Percentiles rank a stretch among this genome's conserved stretches.
Conservation (phyloP, 2,113 vertebrate genomes). For the Laticauda colubrina region DNA sequence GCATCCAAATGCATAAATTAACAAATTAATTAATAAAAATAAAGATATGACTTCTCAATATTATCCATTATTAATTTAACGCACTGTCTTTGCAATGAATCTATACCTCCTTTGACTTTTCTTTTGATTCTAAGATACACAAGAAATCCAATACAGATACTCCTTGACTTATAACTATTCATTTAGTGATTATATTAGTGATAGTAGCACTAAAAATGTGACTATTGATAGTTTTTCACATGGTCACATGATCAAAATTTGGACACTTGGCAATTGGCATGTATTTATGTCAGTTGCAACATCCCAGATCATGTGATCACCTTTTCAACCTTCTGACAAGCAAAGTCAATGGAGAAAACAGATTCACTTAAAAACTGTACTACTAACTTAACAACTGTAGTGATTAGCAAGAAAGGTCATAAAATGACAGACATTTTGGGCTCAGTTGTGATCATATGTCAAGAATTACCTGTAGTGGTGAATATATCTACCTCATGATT, state of each 20-base stretch:
- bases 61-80: neutral
- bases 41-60: neutral
- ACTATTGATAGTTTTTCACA: neutral
- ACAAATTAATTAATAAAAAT: too few relatives aligned
- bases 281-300: neutral
- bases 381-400: neutral
- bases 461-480: neutral
- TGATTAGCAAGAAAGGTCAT: neutral
- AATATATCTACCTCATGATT: neutral
- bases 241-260: neutral
- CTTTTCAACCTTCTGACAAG: neutral
- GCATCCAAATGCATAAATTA: neutral
- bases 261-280: neutral
- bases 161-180: neutral
- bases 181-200: neutral
- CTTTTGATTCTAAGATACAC: neutral
- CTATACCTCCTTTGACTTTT: neutral
- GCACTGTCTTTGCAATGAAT: neutral
- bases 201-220: neutral
- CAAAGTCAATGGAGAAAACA: neutral
- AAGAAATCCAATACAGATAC: neutral
- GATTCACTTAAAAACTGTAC: neutral
- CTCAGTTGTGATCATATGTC: neutral
- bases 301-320: neutral
- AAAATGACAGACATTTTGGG: neutral